Evolutionary conservation across 2,797 vertebrate genomes (phyloP).

Genomic region (Diplodus sargus): DNA sequence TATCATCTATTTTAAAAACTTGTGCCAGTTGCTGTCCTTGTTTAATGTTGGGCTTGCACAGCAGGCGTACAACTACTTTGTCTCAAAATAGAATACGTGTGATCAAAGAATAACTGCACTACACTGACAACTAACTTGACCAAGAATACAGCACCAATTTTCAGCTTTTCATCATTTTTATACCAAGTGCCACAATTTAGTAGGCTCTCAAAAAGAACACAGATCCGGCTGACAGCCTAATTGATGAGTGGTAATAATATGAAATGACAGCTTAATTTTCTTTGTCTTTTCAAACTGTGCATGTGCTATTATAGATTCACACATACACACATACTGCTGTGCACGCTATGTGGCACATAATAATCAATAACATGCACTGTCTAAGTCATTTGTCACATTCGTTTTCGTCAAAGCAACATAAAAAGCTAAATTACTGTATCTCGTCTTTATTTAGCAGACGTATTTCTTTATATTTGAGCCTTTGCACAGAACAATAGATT

Average conservation of each 20-base stretch:
- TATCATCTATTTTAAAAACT: neutral
- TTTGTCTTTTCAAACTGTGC: neutral
- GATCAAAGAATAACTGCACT: neutral
- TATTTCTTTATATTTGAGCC: neutral
- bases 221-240: neutral
- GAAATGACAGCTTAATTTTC: conserved; percentile 12
- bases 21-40: neutral
- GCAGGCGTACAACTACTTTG: neutral
- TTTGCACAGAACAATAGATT: neutral
- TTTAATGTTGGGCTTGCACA: neutral
- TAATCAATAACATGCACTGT: neutral
- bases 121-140: neutral
- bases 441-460: too few relatives aligned
- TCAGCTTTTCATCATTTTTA: neutral
- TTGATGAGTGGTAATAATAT: neutral
- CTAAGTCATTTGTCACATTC: conserved; percentile 15
- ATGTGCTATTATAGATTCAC: neutral
- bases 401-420: neutral
- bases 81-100: neutral
- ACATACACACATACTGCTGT: neutral
- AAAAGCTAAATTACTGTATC: neutral
- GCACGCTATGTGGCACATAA: neutral
- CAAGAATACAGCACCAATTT: neutral
- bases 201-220: neutral
- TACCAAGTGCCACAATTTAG: neutral